Evolutionary conservation across 2,113 vertebrate genomes (phyloP), one percentile per base, ranked within the genome.

Genomic region (Nothobranchius kuhntae): DNA sequence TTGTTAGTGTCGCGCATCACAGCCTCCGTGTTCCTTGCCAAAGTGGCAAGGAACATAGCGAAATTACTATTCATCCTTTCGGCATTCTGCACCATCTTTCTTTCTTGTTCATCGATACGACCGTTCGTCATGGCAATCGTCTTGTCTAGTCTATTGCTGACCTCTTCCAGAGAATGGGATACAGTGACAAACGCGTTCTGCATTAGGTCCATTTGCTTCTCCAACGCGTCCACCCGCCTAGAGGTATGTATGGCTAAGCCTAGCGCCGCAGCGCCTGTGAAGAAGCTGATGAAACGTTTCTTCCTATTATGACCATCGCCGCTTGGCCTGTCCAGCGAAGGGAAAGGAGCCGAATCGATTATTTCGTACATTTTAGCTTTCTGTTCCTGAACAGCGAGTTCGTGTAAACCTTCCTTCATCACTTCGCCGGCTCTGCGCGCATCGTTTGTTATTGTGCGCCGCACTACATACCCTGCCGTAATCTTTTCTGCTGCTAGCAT

Each of bases 181-280:
- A 68, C n/a, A 0, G 0, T 1, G 0, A 47, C 26, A 12, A 14
- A 26, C 0, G 66, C 15, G 36, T 48, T 57, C 14, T 59, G 8
- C 9, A 26, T 13, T 0, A 6, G 1, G 9, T 68, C 55, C 66
- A 59, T 59, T 21, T 69, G 66, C 4, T 3, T 14, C 14, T 69
- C 66, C 7, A 61, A 2, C 1, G 0, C 4, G 36, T 60, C 55
- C n/a, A 68, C 55, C 1, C 55, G 51, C 0, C 2, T 0, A 3
- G 66, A 59, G 1, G 58, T 35, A 30, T 42, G 35, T 4, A 2
- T 11, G 7, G 66, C 56, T 2, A 59, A 10, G 0, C n/a, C 46
- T 9, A 68, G 9, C 0, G 46, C 55, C 0, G 47, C 13, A 0
- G 0, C 51, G 0, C 59, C 60, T 0, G 0, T 0, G 45, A 13